phyloP scores from a whole-genome alignment of 2,888 invertebrate genomes.

The Crioceris asparagi region DNA sequence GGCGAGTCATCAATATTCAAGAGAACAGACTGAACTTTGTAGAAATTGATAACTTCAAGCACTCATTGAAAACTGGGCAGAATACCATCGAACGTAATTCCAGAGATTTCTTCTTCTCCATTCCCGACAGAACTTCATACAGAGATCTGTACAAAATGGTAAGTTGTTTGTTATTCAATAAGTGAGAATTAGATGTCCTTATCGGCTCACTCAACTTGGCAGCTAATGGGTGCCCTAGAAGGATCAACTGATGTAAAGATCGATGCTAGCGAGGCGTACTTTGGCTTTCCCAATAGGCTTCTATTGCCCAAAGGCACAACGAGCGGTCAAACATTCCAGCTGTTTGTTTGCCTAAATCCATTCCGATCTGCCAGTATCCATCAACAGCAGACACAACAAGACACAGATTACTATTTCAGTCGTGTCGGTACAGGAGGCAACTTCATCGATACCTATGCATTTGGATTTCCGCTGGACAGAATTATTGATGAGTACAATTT shows the following conservation, averaged over 20 bases:
- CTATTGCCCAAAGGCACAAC: slow-evolving; percentile 57
- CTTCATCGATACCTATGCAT: slow-evolving; percentile 48
- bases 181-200: no score
- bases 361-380: slow-evolving; percentile 15
- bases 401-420: slow-evolving; percentile 6
- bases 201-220: no score
- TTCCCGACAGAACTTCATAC: slow-evolving; percentile 52
- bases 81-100: slow-evolving; percentile 60
- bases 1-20: slow-evolving; percentile 41
- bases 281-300: slow-evolving; percentile 59
- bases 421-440: slow-evolving; percentile 2
- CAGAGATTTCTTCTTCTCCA: slow-evolving; percentile 51
- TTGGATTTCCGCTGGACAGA: slow-evolving; percentile 68
- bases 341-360: slow-evolving; percentile 41
- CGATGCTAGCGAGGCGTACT: slow-evolving; percentile 46
- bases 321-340: slow-evolving; percentile 49
- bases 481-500: slow-evolving; percentile 37
- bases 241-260: slow-evolving; percentile 41
- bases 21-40: slow-evolving; percentile 50
- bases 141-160: slow-evolving; percentile 51
- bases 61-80: slow-evolving; percentile 50
- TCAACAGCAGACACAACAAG: background rate
- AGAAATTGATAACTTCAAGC: slow-evolving; percentile 48
- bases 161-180: no score
- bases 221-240: slow-evolving; percentile 28